Evolutionary conservation across 2,113 vertebrate species (phyloP).

Genomic region (Lophura nycthemera): DNA sequence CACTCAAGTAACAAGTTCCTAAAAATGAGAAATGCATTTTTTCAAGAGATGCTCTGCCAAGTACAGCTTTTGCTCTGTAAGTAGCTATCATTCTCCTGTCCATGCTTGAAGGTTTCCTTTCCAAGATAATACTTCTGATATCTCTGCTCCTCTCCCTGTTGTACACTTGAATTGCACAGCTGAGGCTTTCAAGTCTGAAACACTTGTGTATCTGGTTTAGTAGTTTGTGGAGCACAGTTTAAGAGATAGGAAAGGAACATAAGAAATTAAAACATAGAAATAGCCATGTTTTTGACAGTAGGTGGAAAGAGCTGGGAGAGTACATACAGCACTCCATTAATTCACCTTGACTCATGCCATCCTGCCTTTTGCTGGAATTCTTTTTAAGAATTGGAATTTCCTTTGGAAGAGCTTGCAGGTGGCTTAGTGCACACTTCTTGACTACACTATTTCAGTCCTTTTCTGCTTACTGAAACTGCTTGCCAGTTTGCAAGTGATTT

Average conservation of each 20-base stretch:
- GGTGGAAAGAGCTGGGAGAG: neutral
- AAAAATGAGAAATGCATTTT: neutral
- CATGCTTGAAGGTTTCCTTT: neutral
- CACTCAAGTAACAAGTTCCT: neutral
- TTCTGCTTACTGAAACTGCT: conserved; percentile 31
- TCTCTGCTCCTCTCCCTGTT: neutral
- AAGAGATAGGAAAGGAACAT: neutral
- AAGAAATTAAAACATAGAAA: neutral
- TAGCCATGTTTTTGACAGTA: neutral
- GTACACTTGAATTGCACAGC: neutral
- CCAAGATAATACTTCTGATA: neutral
- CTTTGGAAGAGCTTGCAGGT: conserved; percentile 61
- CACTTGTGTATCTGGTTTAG: neutral
- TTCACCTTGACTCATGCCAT: neutral
- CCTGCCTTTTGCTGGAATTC: conserved; percentile 2
- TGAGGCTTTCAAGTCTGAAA: neutral
- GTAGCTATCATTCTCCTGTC: neutral
- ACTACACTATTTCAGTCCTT: conserved; percentile 53
- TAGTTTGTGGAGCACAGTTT: neutral
- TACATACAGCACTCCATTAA: neutral
- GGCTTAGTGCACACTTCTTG: neutral
- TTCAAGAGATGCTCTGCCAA: neutral
- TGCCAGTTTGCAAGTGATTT: conserved; percentile 37
- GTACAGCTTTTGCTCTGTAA: neutral
- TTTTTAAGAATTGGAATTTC: conserved; percentile 55